A percentile compares a stretch with the other conserved stretches of the same genome.
Evolutionary conservation across 2,113 vertebrate species (phyloP).

Genomic region (Ceyx margarethae): DNA sequence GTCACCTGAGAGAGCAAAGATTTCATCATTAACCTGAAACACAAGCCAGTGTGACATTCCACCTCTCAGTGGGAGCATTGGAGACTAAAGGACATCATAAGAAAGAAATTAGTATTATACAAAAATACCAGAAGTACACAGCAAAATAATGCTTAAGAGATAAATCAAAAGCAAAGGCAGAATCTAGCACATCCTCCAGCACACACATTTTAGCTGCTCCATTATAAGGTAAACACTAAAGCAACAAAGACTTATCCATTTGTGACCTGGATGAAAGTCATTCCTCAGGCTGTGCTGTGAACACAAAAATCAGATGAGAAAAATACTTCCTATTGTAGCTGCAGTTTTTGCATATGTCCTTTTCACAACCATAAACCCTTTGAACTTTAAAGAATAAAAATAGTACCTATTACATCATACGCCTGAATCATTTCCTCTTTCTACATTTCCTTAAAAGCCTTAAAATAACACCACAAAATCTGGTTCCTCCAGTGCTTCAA

Average conservation of each 20-base stretch:
- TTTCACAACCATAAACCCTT: slow-evolving; percentile 61
- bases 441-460: slow-evolving; percentile 69
- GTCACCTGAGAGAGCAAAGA: not conserved
- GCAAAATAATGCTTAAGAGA: not conserved
- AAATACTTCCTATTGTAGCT: not conserved
- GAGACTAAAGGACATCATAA: not conserved
- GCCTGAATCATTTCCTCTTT: slow-evolving; percentile 74
- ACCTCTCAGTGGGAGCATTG: not conserved
- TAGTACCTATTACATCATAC: slow-evolving; percentile 69
- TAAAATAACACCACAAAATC: slow-evolving; percentile 69
- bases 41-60: not conserved
- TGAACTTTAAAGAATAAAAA: slow-evolving; percentile 75
- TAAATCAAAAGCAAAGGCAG: not conserved
- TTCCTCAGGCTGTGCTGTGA: not conserved
- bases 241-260: not conserved
- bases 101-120: not conserved
- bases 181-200: not conserved
- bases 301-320: not conserved
- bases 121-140: not conserved
- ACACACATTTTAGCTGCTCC: not conserved
- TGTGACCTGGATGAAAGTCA: not conserved
- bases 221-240: not conserved
- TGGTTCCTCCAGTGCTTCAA: slow-evolving; percentile 35
- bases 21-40: not conserved
- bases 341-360: slow-evolving; percentile 62